Conservation (phyloP, 2,888 invertebrate species). For the Tenodera sinensis region DNA sequence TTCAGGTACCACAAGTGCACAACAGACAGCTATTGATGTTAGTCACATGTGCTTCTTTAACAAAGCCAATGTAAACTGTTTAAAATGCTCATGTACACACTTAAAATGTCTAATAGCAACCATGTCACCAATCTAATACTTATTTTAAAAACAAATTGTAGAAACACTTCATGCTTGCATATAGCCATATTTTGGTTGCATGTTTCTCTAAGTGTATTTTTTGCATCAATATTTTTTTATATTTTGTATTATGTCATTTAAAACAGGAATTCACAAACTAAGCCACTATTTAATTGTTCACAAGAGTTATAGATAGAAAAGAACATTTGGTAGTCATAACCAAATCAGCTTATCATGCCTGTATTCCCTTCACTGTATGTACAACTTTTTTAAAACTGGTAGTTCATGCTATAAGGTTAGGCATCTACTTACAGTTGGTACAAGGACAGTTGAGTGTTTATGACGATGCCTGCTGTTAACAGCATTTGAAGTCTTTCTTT, state of each 20-base stretch:
- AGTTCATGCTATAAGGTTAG: background rate
- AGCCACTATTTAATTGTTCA: background rate
- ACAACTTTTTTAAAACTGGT: background rate
- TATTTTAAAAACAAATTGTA: background rate
- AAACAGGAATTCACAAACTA: background rate
- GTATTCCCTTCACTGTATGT: background rate
- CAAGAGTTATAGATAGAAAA: background rate
- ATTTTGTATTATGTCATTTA: background rate
- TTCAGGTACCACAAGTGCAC: background rate
- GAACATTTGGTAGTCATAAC: background rate
- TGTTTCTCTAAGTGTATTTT: background rate
- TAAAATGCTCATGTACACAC: background rate
- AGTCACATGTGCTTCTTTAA: background rate
- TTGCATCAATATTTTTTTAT: background rate
- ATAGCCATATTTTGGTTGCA: background rate
- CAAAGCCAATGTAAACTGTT: background rate
- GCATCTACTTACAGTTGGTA: conserved; percentile 26
- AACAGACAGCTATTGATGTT: background rate
- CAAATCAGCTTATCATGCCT: background rate
- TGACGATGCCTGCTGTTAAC: conserved; percentile 29
- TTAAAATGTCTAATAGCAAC: background rate
- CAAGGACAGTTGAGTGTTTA: conserved; percentile 23
- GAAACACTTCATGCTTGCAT: background rate
- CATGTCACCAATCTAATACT: background rate
- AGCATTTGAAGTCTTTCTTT: conserved; percentile 19